These are phyloP conservation scores for Coregonus suidteri DNA, from an alignment of 2,797 vertebrate species.

Conservation along the genomic window DNA sequence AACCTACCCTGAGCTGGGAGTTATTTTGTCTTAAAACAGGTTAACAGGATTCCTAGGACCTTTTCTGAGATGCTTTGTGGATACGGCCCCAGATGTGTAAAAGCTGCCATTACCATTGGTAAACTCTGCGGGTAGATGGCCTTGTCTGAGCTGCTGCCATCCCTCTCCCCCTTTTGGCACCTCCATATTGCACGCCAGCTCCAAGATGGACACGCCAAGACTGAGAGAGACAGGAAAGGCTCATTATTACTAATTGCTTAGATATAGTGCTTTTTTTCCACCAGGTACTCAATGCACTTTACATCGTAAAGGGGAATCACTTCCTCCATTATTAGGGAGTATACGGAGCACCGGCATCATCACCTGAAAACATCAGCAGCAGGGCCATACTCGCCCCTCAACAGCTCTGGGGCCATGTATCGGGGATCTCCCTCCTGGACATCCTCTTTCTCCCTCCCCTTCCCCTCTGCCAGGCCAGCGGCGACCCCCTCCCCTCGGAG, in stretches of 20 bases:
- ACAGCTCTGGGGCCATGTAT: conserved; percentile 91
- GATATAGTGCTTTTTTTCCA: background rate
- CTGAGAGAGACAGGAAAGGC: conserved; percentile 56
- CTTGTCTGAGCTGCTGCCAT: conserved; percentile 88
- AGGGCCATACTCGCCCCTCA: conserved; percentile 81
- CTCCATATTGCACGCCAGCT: conserved; percentile 88
- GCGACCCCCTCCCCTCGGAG: conserved; percentile 45
- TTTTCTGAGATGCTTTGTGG: background rate
- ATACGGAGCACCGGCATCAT: background rate
- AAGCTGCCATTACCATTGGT: conserved; percentile 74
- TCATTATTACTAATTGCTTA: background rate
- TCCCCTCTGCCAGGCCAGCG: background rate
- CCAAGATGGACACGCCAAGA: conserved; percentile 88
- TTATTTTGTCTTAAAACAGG: too few relatives aligned
- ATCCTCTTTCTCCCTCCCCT: conserved; percentile 67
- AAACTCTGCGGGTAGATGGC: conserved; percentile 82
- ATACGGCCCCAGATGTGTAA: background rate
- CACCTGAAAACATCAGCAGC: conserved; percentile 92
- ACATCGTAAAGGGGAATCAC: too few relatives aligned
- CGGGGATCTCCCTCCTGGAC: conserved; percentile 88
- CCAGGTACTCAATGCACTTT: background rate
- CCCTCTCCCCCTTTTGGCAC: conserved; percentile 87
- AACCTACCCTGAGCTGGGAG: too few relatives aligned
- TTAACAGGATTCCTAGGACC: too few relatives aligned
- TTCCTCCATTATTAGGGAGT: background rate